Evolutionary conservation across 2,888 invertebrate species (phyloP), one percentile per base, ranked within the genome.

Genomic region (Andrena flavipes): DNA sequence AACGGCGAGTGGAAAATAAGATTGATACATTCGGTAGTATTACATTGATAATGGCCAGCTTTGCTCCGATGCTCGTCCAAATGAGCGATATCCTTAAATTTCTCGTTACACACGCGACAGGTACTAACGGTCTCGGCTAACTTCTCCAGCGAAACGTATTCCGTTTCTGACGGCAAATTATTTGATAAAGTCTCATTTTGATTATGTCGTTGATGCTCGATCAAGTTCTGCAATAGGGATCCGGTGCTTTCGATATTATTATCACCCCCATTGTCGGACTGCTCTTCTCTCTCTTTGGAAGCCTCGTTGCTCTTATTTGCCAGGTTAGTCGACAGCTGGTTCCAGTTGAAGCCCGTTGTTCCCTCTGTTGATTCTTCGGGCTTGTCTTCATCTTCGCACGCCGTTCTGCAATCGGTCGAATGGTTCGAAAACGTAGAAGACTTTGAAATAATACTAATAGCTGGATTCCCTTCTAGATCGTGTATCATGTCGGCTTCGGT

Each of bases 121-220:
- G 95, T 95, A 79, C 95, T 95, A 71, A 95, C 95, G 0, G 95
- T 95, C 1, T 94, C 94, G 0, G 96, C 96, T 85, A 96, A 93
- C 35, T 95, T 95, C 80, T 96, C 96, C 81, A 96, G 92, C 0
- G 96, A 96, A 84, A 96, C 96, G 88, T 96, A 96, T 93, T 96
- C 96, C 80, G 95, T 96, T 78, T 94, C 94, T 5, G 90, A 70
- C 3, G 90, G 91, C 16, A 87, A 71, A 64, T 77, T 89, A 35
- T 85, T 89, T 2, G 91, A 89, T 29, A 91, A 63, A 1, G 87
- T 87, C 35, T 93, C 92, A 23, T 83, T 91, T 71, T 91, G 90
- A 85, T 88, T 90, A 10, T 90, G 89, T 26, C 92, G 89, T 26
- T 93, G 92, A 77, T 92, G 92, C 13, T 94, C 93, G 8, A 92